Conservation (phyloP, 2,888 invertebrate species). For the Cyclophora albipunctata region DNA sequence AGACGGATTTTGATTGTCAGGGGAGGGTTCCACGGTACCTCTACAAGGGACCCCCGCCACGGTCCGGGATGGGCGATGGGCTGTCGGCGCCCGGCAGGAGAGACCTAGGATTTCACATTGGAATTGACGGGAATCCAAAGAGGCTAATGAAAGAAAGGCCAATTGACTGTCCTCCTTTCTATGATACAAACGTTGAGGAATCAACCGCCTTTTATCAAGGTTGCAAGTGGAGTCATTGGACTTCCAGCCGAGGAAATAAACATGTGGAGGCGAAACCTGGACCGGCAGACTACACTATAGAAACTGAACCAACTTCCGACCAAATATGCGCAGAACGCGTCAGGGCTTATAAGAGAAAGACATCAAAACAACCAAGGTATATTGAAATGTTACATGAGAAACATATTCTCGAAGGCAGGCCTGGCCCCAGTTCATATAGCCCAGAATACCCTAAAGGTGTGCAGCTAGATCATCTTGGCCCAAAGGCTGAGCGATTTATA, state of each 20-base stretch:
- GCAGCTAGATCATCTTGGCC: slow-evolving; percentile 31
- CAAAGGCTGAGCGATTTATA: slow-evolving; percentile 42
- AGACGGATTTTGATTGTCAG: slow-evolving; percentile 34
- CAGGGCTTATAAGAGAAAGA: slow-evolving; percentile 39
- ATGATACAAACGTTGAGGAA: slow-evolving; percentile 40
- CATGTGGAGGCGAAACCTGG: slow-evolving; percentile 35
- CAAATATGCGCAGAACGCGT: slow-evolving; percentile 45
- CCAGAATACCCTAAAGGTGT: slow-evolving; percentile 35
- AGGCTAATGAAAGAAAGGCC: slow-evolving; percentile 18
- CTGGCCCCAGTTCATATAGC: slow-evolving; percentile 50
- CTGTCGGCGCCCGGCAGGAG: slow-evolving; percentile 34
- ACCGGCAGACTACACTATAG: slow-evolving; percentile 45
- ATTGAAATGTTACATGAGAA: slow-evolving; percentile 50
- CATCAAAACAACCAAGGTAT: slow-evolving; percentile 47
- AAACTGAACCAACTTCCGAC: slow-evolving; percentile 22
- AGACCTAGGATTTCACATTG: slow-evolving; percentile 31
- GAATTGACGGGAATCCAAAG: slow-evolving; percentile 25
- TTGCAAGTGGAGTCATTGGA: slow-evolving; percentile 61
- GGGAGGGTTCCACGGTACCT: slow-evolving; percentile 35
- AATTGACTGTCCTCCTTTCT: slow-evolving; percentile 41
- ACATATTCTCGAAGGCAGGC: slow-evolving; percentile 38
- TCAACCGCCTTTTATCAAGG: slow-evolving; percentile 50
- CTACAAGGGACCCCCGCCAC: slow-evolving; percentile 41
- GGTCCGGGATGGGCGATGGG: slow-evolving; percentile 23
- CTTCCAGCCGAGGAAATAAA: slow-evolving; percentile 28